Percentiles rank a stretch among this genome's conserved stretches.
Evolutionary conservation across 1,140 invertebrate genomes (phyloP).

Genomic region (Atopsyche davidsoni): DNA sequence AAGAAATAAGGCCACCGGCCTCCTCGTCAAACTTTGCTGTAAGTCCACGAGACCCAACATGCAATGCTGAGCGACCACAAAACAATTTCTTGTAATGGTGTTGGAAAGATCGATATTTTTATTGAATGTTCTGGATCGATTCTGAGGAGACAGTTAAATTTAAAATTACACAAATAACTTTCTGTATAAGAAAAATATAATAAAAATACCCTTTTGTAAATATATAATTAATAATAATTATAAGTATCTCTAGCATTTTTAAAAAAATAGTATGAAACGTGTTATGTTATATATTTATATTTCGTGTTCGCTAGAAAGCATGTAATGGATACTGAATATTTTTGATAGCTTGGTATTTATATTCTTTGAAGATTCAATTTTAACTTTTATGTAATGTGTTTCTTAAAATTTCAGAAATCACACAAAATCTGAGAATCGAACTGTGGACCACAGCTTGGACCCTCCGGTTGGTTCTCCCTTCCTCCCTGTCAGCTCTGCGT

Average conservation of each 20-base stretch:
- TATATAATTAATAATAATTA: too few species aligned
- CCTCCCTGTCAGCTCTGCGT: conserved; percentile 23
- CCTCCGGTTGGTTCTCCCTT: conserved; percentile 19
- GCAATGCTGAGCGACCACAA: too few species aligned
- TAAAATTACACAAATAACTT: too few species aligned
- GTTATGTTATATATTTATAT: background rate
- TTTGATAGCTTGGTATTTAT: background rate
- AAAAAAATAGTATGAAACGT: background rate
- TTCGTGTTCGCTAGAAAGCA: background rate
- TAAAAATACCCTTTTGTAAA: too few species aligned
- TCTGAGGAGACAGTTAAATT: too few species aligned
- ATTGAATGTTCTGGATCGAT: too few species aligned
- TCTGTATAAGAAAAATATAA: too few species aligned
- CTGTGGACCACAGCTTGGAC: conserved; percentile 24
- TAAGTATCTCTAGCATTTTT: background rate
- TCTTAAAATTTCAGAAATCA: conserved; percentile 25
- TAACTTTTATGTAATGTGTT: background rate
- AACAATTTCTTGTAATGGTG: too few species aligned
- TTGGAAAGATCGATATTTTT: too few species aligned
- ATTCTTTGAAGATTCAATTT: background rate
- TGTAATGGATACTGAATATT: conserved; percentile 1
- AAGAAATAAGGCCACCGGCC: too few species aligned
- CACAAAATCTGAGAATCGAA: conserved; percentile 28
- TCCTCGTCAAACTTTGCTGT: too few species aligned
- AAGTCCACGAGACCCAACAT: too few species aligned